Evolutionary conservation across 1,140 invertebrate species (phyloP), one percentile per base, ranked within the genome.

Genomic region (Tyrophagus putrescentiae): DNA sequence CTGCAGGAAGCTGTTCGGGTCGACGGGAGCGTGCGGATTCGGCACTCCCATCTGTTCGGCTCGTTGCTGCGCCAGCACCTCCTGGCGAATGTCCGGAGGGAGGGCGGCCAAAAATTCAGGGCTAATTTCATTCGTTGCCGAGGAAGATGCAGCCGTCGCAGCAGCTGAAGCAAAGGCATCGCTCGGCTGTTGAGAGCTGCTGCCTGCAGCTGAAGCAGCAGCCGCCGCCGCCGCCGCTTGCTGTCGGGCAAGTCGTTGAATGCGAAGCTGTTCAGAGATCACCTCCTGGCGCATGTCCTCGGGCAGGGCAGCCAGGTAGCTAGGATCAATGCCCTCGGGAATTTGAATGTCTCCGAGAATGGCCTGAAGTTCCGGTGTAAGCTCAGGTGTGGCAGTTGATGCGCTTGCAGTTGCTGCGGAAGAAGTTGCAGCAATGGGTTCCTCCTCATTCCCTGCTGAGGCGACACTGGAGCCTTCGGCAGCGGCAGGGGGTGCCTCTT

Each of bases 211-310:
- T 25, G 21, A 13, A 25, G 45, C 7, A 48, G 7, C 45, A 48
- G 18, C 45, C 13, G 13, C 31, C 7, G 45, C 45, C 9, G 45
- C 21, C 48, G 60, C 65, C 33, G 59, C 67, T 60, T 72, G 66
- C 61, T 72, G 68, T 61, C 75, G 72, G 60, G 76, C 71, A n/a
- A 78, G 70, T 33, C 78, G 65, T 65, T 79, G 77, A 39, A 80
- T 70, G 39, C 84, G 76, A 18, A 87, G 69, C 64, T 89, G 85
- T 68, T 91, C 86, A 2, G 83, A 80, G 48, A 91, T 84, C 0
- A 94, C 89, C 74, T 94, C 90, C 67, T 87, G 81, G 4, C 90
- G 76, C 76, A 94, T 90, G 65, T 91, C 87, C 60, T 90, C 87
- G 0, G 90, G 90, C 44, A 94, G 70, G 13, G 90, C 90, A 41